These are phyloP conservation scores for Colaptes auratus DNA, from an alignment of 2,113 vertebrate genomes.

Conservation along the genomic window DNA sequence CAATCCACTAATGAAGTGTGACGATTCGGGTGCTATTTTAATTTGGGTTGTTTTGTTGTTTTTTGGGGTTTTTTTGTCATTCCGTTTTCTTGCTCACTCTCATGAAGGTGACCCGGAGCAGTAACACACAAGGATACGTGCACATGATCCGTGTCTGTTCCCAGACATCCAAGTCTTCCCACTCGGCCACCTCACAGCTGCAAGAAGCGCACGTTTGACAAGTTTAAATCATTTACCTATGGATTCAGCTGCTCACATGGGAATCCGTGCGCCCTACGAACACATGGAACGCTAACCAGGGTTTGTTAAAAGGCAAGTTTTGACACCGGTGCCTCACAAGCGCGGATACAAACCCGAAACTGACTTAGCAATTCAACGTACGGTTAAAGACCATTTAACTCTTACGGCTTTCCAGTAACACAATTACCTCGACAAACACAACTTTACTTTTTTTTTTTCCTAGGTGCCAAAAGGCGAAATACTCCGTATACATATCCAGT, in stretches of 20 bases:
- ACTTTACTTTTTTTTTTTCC: background rate
- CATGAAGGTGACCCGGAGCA: accelerated
- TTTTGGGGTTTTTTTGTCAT: accelerated
- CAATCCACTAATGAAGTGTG: background rate
- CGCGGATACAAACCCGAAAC: accelerated
- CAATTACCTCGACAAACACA: background rate
- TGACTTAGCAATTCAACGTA: accelerated
- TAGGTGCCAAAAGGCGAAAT: accelerated
- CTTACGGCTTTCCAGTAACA: no score
- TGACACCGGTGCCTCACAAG: background rate
- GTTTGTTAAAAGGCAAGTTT: background rate
- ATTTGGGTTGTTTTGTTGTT: background rate
- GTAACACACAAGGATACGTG: accelerated
- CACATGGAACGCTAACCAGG: accelerated
- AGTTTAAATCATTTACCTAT: background rate
- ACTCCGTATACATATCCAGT: accelerated
- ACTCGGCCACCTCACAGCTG: background rate
- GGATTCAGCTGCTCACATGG: background rate
- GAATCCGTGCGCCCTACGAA: background rate
- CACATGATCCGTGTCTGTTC: background rate
- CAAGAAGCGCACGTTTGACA: background rate
- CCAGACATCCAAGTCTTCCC: background rate
- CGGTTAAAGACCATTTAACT: accelerated
- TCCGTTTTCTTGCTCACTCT: background rate
- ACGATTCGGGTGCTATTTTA: background rate